Evolutionary conservation across 2,797 vertebrate genomes (phyloP).

Genomic region (Esox masquinongy): DNA sequence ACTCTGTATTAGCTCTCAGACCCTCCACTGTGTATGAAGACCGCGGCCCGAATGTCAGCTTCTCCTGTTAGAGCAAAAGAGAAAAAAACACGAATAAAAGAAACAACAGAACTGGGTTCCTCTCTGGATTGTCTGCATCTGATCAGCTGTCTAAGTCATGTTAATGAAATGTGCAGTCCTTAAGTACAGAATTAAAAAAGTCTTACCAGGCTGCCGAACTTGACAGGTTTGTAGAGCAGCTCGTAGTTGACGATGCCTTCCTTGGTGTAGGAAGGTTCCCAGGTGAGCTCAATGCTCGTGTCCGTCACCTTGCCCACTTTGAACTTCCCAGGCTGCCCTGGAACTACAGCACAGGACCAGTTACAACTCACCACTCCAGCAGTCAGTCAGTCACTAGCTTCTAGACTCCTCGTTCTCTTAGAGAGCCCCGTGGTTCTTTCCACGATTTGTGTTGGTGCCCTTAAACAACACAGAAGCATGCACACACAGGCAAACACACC

Average conservation of each 20-base stretch:
- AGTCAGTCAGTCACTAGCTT: neutral
- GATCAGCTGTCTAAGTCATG: neutral
- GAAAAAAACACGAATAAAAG: too few relatives aligned
- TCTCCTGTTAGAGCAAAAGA: constrained; percentile 74
- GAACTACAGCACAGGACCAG: constrained; percentile 73
- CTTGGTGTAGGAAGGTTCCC: constrained; percentile 89
- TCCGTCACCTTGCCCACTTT: constrained; percentile 89
- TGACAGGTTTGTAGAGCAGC: constrained; percentile 89
- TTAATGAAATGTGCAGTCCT: neutral
- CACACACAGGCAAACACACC: constrained; percentile 3
- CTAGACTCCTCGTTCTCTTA: neutral
- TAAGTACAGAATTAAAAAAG: neutral
- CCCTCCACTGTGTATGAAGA: constrained; percentile 86
- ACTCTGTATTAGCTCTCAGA: constrained; percentile 94
- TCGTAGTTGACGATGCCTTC: constrained; percentile 94
- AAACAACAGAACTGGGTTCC: neutral
- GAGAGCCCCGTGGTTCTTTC: neutral
- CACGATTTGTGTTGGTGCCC: neutral
- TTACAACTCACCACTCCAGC: constrained; percentile 12
- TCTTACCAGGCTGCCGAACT: constrained; percentile 85
- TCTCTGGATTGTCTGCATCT: neutral
- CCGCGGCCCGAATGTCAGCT: constrained; percentile 86
- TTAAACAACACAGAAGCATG: neutral
- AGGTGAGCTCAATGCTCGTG: constrained; percentile 88
- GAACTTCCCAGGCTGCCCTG: constrained; percentile 94